Evolutionary conservation across 2,113 vertebrate species (phyloP).

Genomic region (Columba janthina): DNA sequence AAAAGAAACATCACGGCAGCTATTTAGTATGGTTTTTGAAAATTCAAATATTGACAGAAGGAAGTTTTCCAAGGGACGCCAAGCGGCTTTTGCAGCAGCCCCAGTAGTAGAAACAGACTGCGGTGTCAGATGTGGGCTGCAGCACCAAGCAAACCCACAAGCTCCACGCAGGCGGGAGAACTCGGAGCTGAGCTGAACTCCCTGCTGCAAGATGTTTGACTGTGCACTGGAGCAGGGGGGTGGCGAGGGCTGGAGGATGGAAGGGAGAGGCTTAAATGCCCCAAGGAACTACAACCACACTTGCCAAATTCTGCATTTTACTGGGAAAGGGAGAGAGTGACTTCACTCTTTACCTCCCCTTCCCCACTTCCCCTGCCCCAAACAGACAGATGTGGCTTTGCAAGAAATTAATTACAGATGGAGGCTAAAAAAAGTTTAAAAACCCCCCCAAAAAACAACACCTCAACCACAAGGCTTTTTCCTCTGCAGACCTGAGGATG

Average conservation of each 20-base stretch:
- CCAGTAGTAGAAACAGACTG: neutral
- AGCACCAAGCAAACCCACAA: neutral
- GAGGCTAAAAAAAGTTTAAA: neutral
- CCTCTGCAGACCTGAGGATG: constrained; percentile 44
- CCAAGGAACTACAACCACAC: neutral
- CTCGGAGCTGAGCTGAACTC: neutral
- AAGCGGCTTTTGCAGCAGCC: constrained; percentile 46
- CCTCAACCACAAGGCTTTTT: constrained; percentile 53
- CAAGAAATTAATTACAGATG: constrained; percentile 68
- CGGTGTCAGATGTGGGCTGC: constrained; percentile 16
- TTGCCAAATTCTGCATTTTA: constrained; percentile 36
- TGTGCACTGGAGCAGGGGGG: neutral
- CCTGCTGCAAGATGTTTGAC: neutral
- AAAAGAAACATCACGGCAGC: constrained; percentile 38
- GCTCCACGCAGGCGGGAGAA: neutral
- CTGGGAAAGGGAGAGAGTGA: constrained; percentile 54
- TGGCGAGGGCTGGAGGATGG: neutral
- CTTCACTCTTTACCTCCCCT: constrained; percentile 55
- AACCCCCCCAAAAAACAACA: neutral
- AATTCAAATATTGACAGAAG: constrained; percentile 69
- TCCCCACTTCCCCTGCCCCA: neutral
- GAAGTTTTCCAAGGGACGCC: constrained; percentile 57
- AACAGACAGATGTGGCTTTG: constrained; percentile 54
- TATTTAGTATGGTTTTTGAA: constrained; percentile 31
- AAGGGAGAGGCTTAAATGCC: neutral